phyloP scores from a whole-genome alignment of 2,113 vertebrate genomes.

The Taurulus bubalis region DNA sequence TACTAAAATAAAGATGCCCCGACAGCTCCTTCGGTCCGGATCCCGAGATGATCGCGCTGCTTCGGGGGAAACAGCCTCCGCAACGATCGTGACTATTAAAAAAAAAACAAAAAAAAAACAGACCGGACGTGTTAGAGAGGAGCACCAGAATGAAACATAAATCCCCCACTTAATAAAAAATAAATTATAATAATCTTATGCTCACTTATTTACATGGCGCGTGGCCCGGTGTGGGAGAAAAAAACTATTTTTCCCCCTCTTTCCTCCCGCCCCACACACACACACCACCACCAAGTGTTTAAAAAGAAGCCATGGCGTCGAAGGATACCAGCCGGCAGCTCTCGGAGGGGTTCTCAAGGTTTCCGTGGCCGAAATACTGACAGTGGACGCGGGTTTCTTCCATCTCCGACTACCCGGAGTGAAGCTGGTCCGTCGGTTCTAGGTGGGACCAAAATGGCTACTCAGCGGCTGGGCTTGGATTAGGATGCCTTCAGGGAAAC shows the following conservation, averaged over 20 bases:
- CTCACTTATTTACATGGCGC: conserved; percentile 34
- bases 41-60: conserved; percentile 27
- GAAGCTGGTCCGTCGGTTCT: conserved; percentile 70
- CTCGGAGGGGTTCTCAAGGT: conserved; percentile 28
- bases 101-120: conserved; percentile 20
- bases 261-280: neutral
- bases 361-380: conserved; percentile 41
- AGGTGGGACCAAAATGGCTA: conserved; percentile 94
- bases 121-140: conserved; percentile 65
- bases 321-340: neutral
- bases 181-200: neutral
- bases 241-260: too few species aligned
- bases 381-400: conserved; percentile 75
- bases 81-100: conserved; percentile 70
- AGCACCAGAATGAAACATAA: conserved; percentile 19
- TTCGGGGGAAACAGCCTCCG: conserved; percentile 62
- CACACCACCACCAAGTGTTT: conserved; percentile 1
- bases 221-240: too few species aligned
- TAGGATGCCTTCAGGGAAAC: conserved; percentile 66
- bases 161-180: neutral
- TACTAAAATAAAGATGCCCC: neutral
- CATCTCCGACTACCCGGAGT: conserved; percentile 76
- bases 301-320: conserved; percentile 45
- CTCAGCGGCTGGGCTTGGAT: conserved; percentile 80
- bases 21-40: conserved; percentile 14